These are phyloP conservation scores for Eupristina koningsbergeri DNA, from an alignment of 1,140 invertebrate species.

Conservation along the genomic window DNA sequence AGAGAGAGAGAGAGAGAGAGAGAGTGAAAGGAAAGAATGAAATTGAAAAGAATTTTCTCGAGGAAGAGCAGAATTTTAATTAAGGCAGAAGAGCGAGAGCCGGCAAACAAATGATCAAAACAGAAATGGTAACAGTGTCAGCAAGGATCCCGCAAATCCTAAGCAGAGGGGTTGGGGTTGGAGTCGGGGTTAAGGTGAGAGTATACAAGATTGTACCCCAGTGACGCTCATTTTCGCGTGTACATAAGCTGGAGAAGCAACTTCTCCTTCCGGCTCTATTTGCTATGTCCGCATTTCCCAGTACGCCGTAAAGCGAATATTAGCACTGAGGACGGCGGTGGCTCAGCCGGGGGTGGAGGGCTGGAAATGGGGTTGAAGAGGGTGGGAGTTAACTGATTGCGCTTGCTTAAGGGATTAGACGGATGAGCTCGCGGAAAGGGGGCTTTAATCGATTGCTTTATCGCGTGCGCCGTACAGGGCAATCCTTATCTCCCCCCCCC, in stretches of 20 bases:
- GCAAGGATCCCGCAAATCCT: constrained; percentile 49
- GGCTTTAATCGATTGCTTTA: constrained; percentile 49
- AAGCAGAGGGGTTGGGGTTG: neutral
- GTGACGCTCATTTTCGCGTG: constrained; percentile 46
- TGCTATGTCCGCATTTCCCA: constrained; percentile 19
- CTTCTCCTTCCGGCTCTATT: constrained; percentile 28
- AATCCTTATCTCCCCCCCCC: constrained; percentile 38
- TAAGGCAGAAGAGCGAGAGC: constrained; percentile 14
- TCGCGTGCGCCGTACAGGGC: constrained; percentile 43
- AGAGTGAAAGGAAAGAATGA: neutral
- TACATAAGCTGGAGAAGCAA: constrained; percentile 16
- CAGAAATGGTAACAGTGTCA: constrained; percentile 29
- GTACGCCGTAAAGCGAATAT: constrained; percentile 46
- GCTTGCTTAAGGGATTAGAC: constrained; percentile 51
- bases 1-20: neutral
- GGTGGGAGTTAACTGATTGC: constrained; percentile 49
- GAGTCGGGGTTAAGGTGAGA: too few species aligned
- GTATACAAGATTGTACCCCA: constrained; percentile 45
- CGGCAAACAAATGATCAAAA: constrained; percentile 2
- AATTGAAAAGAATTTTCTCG: neutral
- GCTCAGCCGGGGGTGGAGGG: neutral
- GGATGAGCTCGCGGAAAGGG: constrained; percentile 52
- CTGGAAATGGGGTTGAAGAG: neutral
- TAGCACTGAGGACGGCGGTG: constrained; percentile 31
- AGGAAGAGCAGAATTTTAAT: too few species aligned